A percentile compares a stretch with the other conserved stretches of the same genome.
These are phyloP conservation scores for Metellina segmentata DNA, from an alignment of 2,888 invertebrate genomes.

Conservation along the genomic window DNA sequence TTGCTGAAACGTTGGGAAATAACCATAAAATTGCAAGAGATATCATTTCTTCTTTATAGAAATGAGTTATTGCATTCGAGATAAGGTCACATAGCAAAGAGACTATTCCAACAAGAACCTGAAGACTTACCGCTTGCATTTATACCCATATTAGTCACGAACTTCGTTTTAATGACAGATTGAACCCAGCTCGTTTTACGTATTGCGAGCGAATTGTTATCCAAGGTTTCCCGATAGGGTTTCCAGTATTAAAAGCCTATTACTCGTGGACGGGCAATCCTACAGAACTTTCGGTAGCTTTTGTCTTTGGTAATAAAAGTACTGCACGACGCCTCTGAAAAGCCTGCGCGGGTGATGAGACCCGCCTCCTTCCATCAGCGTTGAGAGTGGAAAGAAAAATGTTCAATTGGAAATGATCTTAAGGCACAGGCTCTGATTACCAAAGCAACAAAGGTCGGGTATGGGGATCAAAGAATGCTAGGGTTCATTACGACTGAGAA, in stretches of 20 bases:
- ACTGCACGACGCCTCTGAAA: constrained; percentile 45
- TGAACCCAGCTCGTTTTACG: constrained; percentile 1
- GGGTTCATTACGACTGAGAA: constrained; percentile 27
- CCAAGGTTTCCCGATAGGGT: constrained; percentile 10
- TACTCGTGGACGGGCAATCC: constrained; percentile 1
- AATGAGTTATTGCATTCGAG: no score
- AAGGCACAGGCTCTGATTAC: constrained; percentile 66
- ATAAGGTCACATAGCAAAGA: no score
- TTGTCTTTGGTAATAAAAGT: constrained; percentile 65
- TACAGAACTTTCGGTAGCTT: constrained; percentile 52
- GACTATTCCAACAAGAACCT: no score
- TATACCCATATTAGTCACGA: no score
- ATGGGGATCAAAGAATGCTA: constrained; percentile 41
- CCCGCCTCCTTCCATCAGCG: constrained; percentile 71
- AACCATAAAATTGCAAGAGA: no score
- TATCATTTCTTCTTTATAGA: no score
- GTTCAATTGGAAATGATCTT: constrained; percentile 66
- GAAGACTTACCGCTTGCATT: no score
- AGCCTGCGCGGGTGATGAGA: constrained; percentile 56
- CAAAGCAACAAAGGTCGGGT: constrained; percentile 44
- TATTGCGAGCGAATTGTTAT: neutral
- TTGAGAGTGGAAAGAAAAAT: constrained; percentile 43
- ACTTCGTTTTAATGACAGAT: neutral
- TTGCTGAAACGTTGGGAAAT: no score
- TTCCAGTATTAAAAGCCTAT: constrained; percentile 46